These are phyloP conservation scores for Theretra japonica DNA, from an alignment of 2,888 invertebrate species.

Conservation along the genomic window DNA sequence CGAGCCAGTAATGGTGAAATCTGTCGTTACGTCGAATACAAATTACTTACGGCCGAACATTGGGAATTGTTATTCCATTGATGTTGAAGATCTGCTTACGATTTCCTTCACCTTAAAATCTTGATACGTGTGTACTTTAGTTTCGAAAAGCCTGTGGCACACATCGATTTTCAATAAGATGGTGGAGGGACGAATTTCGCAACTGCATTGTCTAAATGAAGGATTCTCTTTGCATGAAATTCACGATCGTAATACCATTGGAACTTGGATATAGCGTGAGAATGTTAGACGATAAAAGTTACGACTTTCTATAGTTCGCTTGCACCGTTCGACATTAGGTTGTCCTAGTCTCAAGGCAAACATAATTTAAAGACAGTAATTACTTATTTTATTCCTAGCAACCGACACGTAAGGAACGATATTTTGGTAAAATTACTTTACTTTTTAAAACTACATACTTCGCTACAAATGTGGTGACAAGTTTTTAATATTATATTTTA, in stretches of 20 bases:
- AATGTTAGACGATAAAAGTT: too few species aligned
- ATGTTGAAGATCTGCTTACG: conserved; percentile 24
- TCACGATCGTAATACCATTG: too few species aligned
- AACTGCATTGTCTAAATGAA: not conserved
- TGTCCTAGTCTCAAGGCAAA: too few species aligned
- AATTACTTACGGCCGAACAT: conserved; percentile 17
- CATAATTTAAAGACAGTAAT: too few species aligned
- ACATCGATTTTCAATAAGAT: conserved; percentile 15
- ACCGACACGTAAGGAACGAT: too few species aligned
- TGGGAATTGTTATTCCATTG: conserved; percentile 17
- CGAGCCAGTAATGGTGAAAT: conserved; percentile 13
- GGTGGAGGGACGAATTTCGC: not conserved
- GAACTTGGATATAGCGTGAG: too few species aligned
- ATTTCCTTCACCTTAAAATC: conserved; percentile 21
- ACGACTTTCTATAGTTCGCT: too few species aligned
- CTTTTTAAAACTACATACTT: too few species aligned
- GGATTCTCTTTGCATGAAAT: not conserved
- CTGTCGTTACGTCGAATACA: conserved; percentile 11
- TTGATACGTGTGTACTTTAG: conserved; percentile 17
- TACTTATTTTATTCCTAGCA: too few species aligned
- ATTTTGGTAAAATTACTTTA: too few species aligned
- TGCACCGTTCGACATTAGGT: too few species aligned
- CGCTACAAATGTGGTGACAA: too few species aligned
- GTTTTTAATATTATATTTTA: not conserved
- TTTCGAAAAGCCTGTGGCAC: conserved; percentile 16